Evolutionary conservation across 2,888 invertebrate species (phyloP), one percentile per base, ranked within the genome.

Genomic region (Stegana nigrithorax): DNA sequence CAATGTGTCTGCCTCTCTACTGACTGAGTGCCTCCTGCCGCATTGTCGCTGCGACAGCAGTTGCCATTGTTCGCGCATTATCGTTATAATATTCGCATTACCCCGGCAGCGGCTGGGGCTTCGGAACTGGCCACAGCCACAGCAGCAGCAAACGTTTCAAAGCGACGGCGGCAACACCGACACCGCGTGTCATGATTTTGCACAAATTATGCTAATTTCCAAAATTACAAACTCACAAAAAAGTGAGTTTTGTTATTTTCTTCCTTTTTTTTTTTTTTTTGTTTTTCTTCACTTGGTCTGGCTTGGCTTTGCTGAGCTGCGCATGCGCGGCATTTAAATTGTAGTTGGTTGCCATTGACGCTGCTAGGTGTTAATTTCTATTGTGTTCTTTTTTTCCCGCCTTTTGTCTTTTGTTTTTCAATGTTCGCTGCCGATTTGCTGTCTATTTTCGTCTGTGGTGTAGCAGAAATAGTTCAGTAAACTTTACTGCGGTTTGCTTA

Each of bases 131-230:
- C 32, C 10, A n/a, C 32, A 32, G 32, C 32, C 2, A 5, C 32
- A 32, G 5, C 32, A 5, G 39, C 39, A 39, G 14, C 39, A 14
- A 39, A n/a, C 17, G 39, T n/a, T n/a, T n/a, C 10, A n/a, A 10
- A 32, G 32, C 32, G 6, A 5, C 32, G n/a, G 5, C 32, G 6
- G 39, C 39, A 39, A 10, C 39, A 14, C n/a, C 2, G n/a, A 21
- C 8, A 7, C 32, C 19, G 53, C 79, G 72, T 75, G 78, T 72
- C 75, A 66, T 76, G 75, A 76, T 79, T 76, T 75, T 77, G 80
- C 75, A 79, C 75, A 79, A 76, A 79, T 79, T 76, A 78, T 76
- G 75, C 75, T 79, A 76, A 79, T 75, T 79, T 67, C 64, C 65
- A 42, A 76, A 75, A 79, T 79, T 79, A 72, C 75, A 75, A 79